Percentiles rank a stretch among this genome's conserved stretches.
Evolutionary conservation across 2,113 vertebrate species (phyloP).

Genomic region (Ceyx melanurus): DNA sequence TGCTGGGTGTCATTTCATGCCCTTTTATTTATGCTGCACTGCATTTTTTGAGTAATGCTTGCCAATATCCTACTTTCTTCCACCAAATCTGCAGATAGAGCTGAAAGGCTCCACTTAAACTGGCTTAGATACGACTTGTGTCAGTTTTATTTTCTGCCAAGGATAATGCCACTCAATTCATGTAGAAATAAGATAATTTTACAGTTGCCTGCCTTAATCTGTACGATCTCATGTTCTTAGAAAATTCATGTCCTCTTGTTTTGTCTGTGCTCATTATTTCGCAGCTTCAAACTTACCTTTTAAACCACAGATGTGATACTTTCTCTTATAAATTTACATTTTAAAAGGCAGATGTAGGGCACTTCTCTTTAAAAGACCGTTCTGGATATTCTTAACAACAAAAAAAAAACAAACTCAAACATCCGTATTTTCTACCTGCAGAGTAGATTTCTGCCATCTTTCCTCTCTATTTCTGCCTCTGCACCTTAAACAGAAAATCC

Average conservation of each 20-base stretch:
- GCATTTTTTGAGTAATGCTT: neutral
- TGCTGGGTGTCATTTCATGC: neutral
- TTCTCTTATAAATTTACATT: neutral
- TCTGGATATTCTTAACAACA: neutral
- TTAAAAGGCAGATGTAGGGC: neutral
- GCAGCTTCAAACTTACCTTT: constrained; percentile 16
- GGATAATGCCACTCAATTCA: neutral
- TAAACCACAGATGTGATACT: constrained; percentile 14
- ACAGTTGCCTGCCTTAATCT: constrained; percentile 49
- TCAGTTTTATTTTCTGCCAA: constrained; percentile 2
- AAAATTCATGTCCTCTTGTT: neutral
- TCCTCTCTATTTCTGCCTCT: neutral
- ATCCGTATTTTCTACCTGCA: neutral
- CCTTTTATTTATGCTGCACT: neutral
- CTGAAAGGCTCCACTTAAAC: neutral
- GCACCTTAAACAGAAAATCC: neutral
- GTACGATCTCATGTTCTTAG: constrained; percentile 31
- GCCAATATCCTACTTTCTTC: neutral
- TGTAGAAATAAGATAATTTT: constrained; percentile 60
- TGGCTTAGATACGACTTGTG: neutral
- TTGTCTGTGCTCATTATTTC: constrained; percentile 30
- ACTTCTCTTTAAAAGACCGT: neutral
- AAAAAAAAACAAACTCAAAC: no score
- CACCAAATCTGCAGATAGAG: neutral
- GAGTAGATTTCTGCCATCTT: neutral